These are phyloP conservation scores for Sesia bembeciformis DNA, from an alignment of 2,888 invertebrate genomes.

Conservation along the genomic window DNA sequence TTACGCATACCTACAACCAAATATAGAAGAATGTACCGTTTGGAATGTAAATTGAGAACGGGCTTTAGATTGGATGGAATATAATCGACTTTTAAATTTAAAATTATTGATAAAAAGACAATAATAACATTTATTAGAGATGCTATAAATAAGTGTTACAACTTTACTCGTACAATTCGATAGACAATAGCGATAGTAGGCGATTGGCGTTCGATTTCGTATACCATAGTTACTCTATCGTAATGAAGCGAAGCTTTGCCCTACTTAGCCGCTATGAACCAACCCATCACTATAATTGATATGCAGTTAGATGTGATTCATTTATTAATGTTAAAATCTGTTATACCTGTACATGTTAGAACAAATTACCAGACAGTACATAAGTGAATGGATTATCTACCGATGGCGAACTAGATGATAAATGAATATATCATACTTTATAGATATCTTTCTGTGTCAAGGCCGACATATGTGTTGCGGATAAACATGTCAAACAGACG, in stretches of 20 bases:
- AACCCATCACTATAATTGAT: neutral
- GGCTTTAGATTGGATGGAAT: no score
- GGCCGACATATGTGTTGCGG: slow-evolving; percentile 15
- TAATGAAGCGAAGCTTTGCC: neutral
- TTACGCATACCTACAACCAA: no score
- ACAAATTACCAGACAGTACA: slow-evolving; percentile 3
- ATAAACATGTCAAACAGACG: neutral
- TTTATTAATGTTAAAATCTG: neutral
- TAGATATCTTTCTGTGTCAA: slow-evolving; percentile 29
- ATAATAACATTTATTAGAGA: no score
- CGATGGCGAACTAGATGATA: slow-evolving; percentile 20
- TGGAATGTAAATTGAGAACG: no score
- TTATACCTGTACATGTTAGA: neutral
- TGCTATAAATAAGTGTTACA: no score
- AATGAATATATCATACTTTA: slow-evolving; percentile 24
- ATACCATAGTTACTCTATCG: no score
- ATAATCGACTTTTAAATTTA: no score
- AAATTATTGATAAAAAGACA: no score
- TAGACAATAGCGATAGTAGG: no score
- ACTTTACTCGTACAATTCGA: no score
- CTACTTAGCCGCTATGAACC: neutral
- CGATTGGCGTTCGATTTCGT: no score
- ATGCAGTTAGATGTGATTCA: neutral
- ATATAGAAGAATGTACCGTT: no score
- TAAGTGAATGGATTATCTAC: slow-evolving; percentile 19